Evolutionary conservation across 2,797 vertebrate species (phyloP).

Genomic region (Pangasius krempfi): DNA sequence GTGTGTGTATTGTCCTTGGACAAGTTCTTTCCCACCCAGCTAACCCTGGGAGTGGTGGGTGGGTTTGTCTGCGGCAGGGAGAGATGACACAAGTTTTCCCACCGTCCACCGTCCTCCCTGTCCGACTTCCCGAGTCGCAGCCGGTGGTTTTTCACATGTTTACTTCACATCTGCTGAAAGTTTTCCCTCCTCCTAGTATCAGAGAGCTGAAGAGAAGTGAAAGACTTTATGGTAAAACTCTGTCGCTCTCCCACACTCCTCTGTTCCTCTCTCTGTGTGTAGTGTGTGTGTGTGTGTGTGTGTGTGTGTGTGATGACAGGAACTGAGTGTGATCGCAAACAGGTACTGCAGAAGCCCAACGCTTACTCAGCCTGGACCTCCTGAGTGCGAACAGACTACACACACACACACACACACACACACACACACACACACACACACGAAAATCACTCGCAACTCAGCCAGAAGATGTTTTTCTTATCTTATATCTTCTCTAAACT

Average conservation of each 20-base stretch:
- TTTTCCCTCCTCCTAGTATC: background rate
- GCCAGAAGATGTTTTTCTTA: conserved; percentile 20
- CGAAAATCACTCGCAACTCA: background rate
- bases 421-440: conserved; percentile 22
- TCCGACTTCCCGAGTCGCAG: conserved; percentile 38
- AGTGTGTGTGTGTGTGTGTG: conserved; percentile 42
- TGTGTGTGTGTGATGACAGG: conserved; percentile 57
- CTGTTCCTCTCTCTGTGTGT: conserved; percentile 4
- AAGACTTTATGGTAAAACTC: conserved; percentile 16
- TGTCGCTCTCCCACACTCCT: background rate
- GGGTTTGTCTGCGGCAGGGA: conserved; percentile 58
- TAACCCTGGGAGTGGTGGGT: conserved; percentile 58
- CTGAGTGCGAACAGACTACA: conserved; percentile 60
- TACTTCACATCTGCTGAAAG: conserved; percentile 29
- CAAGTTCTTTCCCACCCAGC: conserved; percentile 57
- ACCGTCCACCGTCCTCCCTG: conserved; percentile 53
- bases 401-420: conserved; percentile 27
- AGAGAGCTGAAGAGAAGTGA: background rate
- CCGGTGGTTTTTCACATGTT: background rate
- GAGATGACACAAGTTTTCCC: conserved; percentile 61
- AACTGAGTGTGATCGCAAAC: conserved; percentile 75
- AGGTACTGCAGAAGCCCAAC: conserved; percentile 71
- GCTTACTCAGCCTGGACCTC: conserved; percentile 68
- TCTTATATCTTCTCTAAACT: background rate
- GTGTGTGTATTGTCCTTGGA: conserved; percentile 63